Evolutionary conservation across 2,888 invertebrate species (phyloP).

Genomic region (Pseudococcus jackbeardsleyi): DNA sequence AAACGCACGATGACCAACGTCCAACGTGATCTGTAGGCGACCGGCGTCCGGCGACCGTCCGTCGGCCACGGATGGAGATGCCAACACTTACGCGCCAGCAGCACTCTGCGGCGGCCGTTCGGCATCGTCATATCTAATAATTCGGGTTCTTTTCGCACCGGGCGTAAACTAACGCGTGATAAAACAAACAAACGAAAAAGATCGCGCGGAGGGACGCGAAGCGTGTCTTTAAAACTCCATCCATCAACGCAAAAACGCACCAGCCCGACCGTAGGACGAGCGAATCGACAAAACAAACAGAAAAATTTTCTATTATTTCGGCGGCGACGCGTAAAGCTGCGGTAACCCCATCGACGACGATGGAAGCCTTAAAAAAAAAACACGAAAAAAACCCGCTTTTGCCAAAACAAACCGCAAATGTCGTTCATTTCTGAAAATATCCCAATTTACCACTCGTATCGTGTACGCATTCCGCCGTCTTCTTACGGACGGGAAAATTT

Average conservation of each 20-base stretch:
- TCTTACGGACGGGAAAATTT: neutral
- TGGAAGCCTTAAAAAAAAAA: neutral
- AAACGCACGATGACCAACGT: too few species aligned
- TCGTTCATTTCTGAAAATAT: slow-evolving; percentile 10
- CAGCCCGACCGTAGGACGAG: neutral
- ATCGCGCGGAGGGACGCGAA: too few species aligned
- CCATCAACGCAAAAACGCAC: neutral
- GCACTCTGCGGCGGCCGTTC: too few species aligned
- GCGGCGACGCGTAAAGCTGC: neutral
- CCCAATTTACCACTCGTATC: slow-evolving; percentile 3
- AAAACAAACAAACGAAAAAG: too few species aligned
- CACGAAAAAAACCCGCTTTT: neutral
- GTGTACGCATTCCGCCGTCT: neutral
- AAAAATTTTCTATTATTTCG: neutral
- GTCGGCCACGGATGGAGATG: too few species aligned
- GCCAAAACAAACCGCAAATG: neutral
- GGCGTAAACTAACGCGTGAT: too few species aligned
- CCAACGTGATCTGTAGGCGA: too few species aligned
- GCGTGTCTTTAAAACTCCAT: neutral
- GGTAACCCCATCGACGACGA: neutral
- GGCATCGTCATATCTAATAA: too few species aligned
- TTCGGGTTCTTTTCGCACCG: too few species aligned
- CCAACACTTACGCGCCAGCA: too few species aligned
- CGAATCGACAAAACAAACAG: neutral
- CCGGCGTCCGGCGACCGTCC: too few species aligned